These are phyloP conservation scores for Falco rusticolus DNA, from an alignment of 2,797 vertebrate species.

Conservation along the genomic window DNA sequence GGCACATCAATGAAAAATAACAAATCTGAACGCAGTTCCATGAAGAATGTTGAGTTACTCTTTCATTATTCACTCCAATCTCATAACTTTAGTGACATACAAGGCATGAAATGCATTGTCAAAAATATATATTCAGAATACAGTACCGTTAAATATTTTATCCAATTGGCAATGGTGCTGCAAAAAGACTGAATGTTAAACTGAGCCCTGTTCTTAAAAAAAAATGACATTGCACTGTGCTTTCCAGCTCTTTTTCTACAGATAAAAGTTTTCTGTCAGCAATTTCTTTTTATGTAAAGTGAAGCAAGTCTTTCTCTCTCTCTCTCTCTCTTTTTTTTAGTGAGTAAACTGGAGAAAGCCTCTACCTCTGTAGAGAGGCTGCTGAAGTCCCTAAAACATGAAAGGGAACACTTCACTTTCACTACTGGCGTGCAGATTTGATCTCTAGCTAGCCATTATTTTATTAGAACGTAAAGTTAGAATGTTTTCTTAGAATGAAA, in stretches of 20 bases:
- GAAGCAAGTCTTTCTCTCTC: background rate
- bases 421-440: background rate
- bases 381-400: background rate
- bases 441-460: background rate
- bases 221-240: background rate
- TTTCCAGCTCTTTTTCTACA: conserved; percentile 11
- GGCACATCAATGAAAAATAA: conserved; percentile 41
- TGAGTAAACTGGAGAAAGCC: background rate
- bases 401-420: background rate
- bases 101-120: conserved; percentile 61
- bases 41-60: conserved; percentile 40
- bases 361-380: background rate
- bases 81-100: conserved; percentile 43
- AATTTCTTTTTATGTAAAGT: conserved; percentile 4
- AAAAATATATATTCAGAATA: conserved; percentile 46
- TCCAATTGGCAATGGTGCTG: background rate
- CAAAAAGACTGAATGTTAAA: conserved; percentile 20
- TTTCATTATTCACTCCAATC: conserved; percentile 62
- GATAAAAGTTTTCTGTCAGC: conserved; percentile 19
- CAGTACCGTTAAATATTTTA: conserved; percentile 50
- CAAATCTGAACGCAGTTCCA: background rate
- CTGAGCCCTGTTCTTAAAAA: background rate
- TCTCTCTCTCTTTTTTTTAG: background rate
- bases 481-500: background rate
- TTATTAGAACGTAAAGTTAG: background rate